Base-by-base conservation (phyloP, 1,140 invertebrate species). In the Globodera ellingtonae region DNA sequence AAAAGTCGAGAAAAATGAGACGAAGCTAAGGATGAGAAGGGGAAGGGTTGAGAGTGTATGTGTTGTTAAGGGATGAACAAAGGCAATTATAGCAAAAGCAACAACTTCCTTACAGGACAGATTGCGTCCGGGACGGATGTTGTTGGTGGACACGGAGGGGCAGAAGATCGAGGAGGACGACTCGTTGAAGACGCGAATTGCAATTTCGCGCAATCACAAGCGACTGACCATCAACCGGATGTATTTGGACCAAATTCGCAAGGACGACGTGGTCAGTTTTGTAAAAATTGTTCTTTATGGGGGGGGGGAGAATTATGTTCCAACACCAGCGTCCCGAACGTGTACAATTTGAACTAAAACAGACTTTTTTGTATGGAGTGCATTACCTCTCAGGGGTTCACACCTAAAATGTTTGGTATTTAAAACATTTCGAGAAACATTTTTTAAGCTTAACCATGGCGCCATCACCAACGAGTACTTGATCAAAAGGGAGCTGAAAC, bases 41-140 rank as follows among this genome's bases (percentile, higher is more conserved):
- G 65, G 47, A 78, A 78, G 35, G 46, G 46, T 9, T 8, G 59
- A 44, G 46, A 6, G 21, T 15, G 47, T 74, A 48, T 21, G 5
- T 48, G 65, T 71, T 71, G 74, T 66, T 21, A 79, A 71, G n/a
- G 73, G 47, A 24, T n/a, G 62, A 6, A 52, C 13, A 5, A 24
- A 65, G 13, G 50, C 24, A 66, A 74, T 74, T 21, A 74, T 47
- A 18, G 46, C 24, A 46, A 73, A 46, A 24, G 47, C 65, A 79
- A 44, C 35, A 47, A 35, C 59, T 66, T 13, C n/a, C 48, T 91
- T 92, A 59, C 91, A 95, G 94, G 96, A 96, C 89, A 94, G 97
- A 79, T 92, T 99, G 88, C 96, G 98, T 90, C 97, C 97, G 3
- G 97, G 97, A 4, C 92, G 96, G 83, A 98, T 99, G 96, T 92